These are phyloP conservation scores for Tetramorium alpestre DNA, from an alignment of 1,140 invertebrate species.

Conservation along the genomic window DNA sequence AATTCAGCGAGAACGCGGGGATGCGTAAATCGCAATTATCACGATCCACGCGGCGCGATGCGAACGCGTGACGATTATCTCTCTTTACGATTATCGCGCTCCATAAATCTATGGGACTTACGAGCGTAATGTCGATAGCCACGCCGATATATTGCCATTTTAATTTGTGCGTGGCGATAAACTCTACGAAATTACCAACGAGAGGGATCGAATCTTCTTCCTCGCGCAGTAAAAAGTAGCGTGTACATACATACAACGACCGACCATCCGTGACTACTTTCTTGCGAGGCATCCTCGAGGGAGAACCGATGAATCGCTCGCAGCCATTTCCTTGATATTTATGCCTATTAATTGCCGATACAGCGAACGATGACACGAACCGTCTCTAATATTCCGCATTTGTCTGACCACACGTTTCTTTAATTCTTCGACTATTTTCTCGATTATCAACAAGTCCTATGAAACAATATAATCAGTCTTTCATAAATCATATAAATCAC, in stretches of 20 bases:
- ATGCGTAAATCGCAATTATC: constrained; percentile 39
- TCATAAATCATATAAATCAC: too few species aligned
- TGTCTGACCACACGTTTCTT: neutral
- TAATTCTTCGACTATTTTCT: neutral
- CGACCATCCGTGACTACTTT: constrained; percentile 37
- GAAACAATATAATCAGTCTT: neutral
- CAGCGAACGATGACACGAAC: neutral
- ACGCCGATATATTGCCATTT: constrained; percentile 19
- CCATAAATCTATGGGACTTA: constrained; percentile 35
- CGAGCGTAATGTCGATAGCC: neutral
- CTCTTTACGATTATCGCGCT: constrained; percentile 44
- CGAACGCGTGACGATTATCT: constrained; percentile 24
- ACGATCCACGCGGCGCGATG: neutral
- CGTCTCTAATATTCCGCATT: neutral
- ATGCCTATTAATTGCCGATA: constrained; percentile 1
- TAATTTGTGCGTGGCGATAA: constrained; percentile 16
- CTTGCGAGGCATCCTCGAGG: neutral
- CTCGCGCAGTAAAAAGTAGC: neutral
- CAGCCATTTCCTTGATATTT: neutral
- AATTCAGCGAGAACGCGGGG: neutral
- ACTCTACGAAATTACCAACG: neutral
- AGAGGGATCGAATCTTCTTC: neutral
- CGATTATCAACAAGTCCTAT: neutral
- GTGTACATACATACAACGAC: neutral
- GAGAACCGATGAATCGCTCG: constrained; percentile 11